phyloP scores from a whole-genome alignment of 2,113 vertebrate species.

The Tylochromis polylepis region DNA sequence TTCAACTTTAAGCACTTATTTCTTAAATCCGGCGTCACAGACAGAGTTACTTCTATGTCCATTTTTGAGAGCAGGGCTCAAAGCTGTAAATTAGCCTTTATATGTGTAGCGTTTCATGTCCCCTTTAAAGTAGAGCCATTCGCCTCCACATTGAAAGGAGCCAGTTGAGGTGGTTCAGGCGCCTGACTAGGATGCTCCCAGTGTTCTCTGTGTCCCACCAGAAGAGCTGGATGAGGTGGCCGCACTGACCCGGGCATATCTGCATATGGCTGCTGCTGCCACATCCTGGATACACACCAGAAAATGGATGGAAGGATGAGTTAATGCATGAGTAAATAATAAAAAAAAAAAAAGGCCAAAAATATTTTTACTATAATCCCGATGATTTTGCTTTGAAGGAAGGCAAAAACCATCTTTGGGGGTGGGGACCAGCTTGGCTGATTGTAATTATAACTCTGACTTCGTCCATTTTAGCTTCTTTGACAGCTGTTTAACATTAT shows the following conservation, averaged over 20 bases:
- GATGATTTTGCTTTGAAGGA: not conserved
- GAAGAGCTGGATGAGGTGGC: not conserved
- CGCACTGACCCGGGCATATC: accelerated
- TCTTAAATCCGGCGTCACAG: not conserved
- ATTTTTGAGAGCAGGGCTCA: accelerated
- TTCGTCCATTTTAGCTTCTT: not conserved
- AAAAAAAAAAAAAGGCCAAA: not conserved
- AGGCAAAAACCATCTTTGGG: not conserved
- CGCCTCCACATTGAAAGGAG: not conserved
- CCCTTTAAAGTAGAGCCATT: not conserved
- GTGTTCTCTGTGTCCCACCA: not conserved
- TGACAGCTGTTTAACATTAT: not conserved
- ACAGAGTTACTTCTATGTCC: accelerated
- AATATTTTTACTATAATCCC: not conserved
- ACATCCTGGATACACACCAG: not conserved
- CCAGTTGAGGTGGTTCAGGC: not conserved
- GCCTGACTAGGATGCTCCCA: not conserved
- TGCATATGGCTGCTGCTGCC: not conserved
- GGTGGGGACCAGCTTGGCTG: not conserved
- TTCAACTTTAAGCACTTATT: not conserved
- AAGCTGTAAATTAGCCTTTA: accelerated
- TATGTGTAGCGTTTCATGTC: accelerated
- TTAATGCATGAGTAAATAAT: not conserved
- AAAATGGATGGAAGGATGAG: not conserved
- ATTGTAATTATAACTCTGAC: not conserved